Conservation (phyloP, 2,113 vertebrate genomes). For the Neotoma lepida region DNA sequence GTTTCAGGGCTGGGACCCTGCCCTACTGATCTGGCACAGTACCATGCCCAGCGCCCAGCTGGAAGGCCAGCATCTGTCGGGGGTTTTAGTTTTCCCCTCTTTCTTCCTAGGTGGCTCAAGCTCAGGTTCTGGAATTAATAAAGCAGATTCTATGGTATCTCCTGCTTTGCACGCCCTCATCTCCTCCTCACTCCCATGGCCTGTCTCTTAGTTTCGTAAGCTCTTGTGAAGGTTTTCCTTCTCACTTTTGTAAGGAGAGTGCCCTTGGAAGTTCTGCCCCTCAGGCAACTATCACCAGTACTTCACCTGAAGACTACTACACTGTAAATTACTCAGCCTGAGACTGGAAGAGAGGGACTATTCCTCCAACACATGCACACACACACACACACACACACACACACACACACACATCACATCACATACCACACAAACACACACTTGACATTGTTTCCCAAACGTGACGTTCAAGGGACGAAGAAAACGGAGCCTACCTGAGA, state of each 20-base stretch:
- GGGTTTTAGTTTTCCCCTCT: not conserved
- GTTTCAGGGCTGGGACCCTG: not conserved
- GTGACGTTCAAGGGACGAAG: not conserved
- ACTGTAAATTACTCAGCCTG: not conserved
- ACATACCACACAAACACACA: not conserved
- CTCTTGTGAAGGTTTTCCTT: not conserved
- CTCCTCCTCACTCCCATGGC: no score
- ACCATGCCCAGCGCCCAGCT: fast-evolving
- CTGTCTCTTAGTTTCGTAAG: not conserved
- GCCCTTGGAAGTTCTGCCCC: not conserved
- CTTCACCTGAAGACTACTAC: not conserved
- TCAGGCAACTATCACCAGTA: no score
- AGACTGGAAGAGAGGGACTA: not conserved
- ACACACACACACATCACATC: not conserved
- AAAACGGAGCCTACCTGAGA: not conserved
- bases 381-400: not conserved
- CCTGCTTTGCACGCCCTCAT: not conserved
- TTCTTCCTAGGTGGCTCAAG: not conserved
- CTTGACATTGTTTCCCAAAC: not conserved
- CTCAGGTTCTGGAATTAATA: not conserved
- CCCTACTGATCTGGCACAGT: not conserved
- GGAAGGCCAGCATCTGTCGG: not conserved
- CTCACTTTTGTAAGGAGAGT: not conserved
- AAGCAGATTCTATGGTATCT: not conserved
- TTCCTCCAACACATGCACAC: not conserved